Evolutionary conservation across 2,888 invertebrate genomes (phyloP), one percentile per base, ranked within the genome.

Genomic region (Latrodectus elegans): DNA sequence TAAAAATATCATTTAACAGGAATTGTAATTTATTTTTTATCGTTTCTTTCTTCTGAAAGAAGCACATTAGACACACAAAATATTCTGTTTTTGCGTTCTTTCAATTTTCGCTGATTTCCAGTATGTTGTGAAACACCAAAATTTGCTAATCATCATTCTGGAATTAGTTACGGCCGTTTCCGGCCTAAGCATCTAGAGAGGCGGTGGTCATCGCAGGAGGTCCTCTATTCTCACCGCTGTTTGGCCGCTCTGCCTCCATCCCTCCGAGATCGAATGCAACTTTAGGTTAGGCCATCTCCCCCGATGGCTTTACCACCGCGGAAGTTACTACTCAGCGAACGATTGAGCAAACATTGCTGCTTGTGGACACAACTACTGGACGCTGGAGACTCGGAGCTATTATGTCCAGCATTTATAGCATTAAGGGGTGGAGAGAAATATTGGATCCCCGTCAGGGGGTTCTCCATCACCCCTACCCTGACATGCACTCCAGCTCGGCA

Each of bases 361-460:
- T n/a, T 71, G 79, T 71, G 60, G 64, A 79, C 79, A 71, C 79
- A 79, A 79, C 79, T 79, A 79, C 79, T 79, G 71, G 79, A 64
- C 79, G 68, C n/a, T 49, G 79, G 71, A 70, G 71, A 79, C 79
- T 38, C 26, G 71, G 11, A 22, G 78, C 78, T 79, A 79, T 79
- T 79, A 79, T 79, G 78, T 70, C 79, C 79, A n/a, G 49, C 68
- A 53, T 71, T 79, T 79, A 79, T 71, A 60, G 70, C 79, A 71
- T 79, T 79, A 79, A 77, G 68, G 65, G 70, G 60, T 38, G 60
- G 60, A 71, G 70, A 55, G 79, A 70, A 79, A 79, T 79, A 79
- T 79, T 79, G 15, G 79, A 53, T 79, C 15, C 64, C 52, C 78
- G 14, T 14, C 71, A 55, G 12, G 15, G 60, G 17, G 8, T 17